Evolutionary conservation across 2,113 vertebrate genomes (phyloP), one percentile per base, ranked within the genome.

Genomic region (Delphinapterus leucas): DNA sequence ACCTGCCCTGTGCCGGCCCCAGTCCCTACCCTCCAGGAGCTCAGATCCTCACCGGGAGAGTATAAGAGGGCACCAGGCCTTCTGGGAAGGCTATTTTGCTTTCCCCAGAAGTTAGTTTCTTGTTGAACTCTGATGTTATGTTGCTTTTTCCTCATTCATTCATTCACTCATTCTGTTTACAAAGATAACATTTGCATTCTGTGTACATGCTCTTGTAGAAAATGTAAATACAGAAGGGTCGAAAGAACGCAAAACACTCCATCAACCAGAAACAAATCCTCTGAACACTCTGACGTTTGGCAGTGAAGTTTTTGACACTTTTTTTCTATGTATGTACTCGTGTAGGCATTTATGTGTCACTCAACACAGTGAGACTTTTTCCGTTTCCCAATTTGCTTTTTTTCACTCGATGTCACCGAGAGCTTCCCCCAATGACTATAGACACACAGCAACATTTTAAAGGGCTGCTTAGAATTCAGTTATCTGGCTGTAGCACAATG

Each of bases 21-120:
- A 0, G 3, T 13, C n/a, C 8, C 28, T 6, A 3, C 33, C 31
- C 53, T 7, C 61, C 4, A 6, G 8, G 36, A 38, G 26, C 47
- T 26, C 15, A 17, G 0, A 8, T 25, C 70, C 65, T 74, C 33
- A 1, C 6, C 1, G 41, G 74, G 18, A 18, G 8, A 4, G 28
- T 0, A 10, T 0, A 21, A 55, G 11, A 38, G 18, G 8, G n/a
- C 3, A 6, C 23, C 1, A 1, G 65, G 47, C 8, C 76, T 41
- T 2, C 63, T 8, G 8, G 0, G 1, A 41, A 82, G 38, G 20
- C 55, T 4, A 2, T 13, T 71, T 44, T 33, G 26, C 55, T 13
- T n/a, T 88, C 38, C 21, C 12, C 20, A 41, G 73, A 26, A 41
- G 36, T 44, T 6, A 25, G 71, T 28, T 21, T 14, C 73, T 53